Conservation (phyloP, 1,140 invertebrate species). For the Tachypleus tridentatus region DNA sequence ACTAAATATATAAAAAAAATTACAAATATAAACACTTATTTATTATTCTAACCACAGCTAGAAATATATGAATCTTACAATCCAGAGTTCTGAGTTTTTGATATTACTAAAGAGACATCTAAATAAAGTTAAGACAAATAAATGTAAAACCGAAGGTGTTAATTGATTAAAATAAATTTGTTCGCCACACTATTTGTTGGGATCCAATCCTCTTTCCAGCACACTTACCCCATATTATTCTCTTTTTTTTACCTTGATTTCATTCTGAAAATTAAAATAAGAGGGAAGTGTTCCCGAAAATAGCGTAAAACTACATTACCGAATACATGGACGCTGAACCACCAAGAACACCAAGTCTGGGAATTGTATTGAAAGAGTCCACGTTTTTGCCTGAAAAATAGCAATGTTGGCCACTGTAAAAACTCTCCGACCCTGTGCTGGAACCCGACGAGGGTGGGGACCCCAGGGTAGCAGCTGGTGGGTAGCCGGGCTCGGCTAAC, state of each 20-base stretch:
- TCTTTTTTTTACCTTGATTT: background rate
- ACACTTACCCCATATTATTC: background rate
- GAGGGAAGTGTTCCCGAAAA: background rate
- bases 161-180: background rate
- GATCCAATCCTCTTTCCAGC: background rate
- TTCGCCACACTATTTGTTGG: background rate
- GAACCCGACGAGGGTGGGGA: background rate
- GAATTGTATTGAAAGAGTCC: background rate
- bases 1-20: no score
- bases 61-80: no score
- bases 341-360: background rate
- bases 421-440: conserved; percentile 1
- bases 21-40: no score
- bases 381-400: conserved; percentile 2
- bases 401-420: background rate
- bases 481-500: background rate
- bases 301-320: background rate
- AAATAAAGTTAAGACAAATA: background rate
- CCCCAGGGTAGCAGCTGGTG: background rate
- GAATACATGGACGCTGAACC: background rate
- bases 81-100: no score
- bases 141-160: background rate
- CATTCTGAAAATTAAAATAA: background rate
- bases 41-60: no score
- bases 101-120: no score